phyloP scores from a whole-genome alignment of 2,113 vertebrate genomes.

The Charadrius vociferus region DNA sequence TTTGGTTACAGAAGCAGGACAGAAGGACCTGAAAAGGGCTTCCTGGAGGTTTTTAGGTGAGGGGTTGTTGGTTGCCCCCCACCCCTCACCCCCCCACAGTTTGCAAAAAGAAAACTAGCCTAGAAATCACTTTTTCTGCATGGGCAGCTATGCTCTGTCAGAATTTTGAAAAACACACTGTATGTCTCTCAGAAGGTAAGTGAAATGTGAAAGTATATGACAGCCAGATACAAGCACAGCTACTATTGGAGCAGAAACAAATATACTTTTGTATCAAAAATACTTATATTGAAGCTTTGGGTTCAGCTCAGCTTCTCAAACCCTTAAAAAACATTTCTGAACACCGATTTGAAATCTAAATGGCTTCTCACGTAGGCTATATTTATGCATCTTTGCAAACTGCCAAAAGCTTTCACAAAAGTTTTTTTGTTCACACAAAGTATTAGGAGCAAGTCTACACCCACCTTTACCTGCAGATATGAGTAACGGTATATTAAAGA shows the following conservation, averaged over 20 bases:
- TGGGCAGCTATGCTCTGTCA: neutral
- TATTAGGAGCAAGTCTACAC: neutral
- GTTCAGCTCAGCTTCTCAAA: neutral
- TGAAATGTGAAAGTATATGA: constrained; percentile 17
- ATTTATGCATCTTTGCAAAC: neutral
- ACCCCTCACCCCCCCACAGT: neutral
- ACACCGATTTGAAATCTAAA: neutral
- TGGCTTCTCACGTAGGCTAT: neutral
- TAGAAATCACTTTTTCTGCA: constrained; percentile 18
- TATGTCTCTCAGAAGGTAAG: constrained; percentile 6
- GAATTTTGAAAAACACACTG: neutral
- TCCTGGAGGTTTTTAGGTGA: neutral
- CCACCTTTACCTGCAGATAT: neutral
- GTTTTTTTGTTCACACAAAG: neutral
- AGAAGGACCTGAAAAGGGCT: neutral
- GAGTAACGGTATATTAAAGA: neutral
- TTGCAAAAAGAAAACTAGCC: neutral
- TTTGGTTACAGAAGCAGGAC: neutral
- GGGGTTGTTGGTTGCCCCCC: neutral
- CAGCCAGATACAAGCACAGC: neutral
- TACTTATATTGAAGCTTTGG: neutral
- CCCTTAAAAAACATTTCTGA: neutral
- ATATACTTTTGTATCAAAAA: neutral
- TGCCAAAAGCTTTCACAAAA: neutral
- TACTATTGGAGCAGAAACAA: neutral